Percentiles rank a stretch among this genome's conserved stretches.
Evolutionary conservation across 64 coral and sea anemone species (phyloP).

Genomic region (Platygyra sinensis): DNA sequence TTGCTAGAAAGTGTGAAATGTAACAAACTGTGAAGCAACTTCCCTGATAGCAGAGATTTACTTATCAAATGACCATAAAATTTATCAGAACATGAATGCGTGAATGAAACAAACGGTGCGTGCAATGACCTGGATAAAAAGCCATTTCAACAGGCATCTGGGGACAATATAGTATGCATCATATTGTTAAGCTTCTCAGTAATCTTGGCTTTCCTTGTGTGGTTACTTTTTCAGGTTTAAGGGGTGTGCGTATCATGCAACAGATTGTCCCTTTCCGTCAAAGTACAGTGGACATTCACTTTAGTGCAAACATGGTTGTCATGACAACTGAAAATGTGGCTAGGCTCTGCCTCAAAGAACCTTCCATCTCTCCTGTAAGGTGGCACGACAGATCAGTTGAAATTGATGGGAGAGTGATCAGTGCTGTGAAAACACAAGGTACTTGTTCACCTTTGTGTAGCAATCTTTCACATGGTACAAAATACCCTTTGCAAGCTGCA

Average conservation of each 20-base stretch:
- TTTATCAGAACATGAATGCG: no score
- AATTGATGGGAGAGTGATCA: conserved; percentile 47
- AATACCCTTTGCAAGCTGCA: no score
- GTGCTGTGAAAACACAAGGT: not conserved
- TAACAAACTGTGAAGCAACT: no score
- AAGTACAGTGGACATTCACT: conserved; percentile 68
- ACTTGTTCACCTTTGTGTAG: not conserved
- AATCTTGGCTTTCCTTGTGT: not conserved
- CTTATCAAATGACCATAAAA: no score
- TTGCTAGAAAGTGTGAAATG: no score
- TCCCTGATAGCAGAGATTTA: no score
- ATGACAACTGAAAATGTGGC: conserved; percentile 78
- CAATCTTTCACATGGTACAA: no score
- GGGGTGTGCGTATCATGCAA: conserved; percentile 87
- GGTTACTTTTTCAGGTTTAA: conserved; percentile 60
- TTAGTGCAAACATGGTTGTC: conserved; percentile 30
- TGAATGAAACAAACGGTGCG: no score
- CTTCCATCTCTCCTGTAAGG: conserved; percentile 78
- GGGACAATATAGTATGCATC: not conserved
- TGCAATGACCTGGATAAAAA: no score
- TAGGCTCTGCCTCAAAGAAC: conserved; percentile 75
- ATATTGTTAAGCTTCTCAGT: no score
- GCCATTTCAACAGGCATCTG: no score
- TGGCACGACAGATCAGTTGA: conserved; percentile 69
- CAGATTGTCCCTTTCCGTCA: conserved; percentile 79